These are phyloP conservation scores for Nycticebus coucang DNA, from an alignment of 2,113 vertebrate species.

Conservation along the genomic window DNA sequence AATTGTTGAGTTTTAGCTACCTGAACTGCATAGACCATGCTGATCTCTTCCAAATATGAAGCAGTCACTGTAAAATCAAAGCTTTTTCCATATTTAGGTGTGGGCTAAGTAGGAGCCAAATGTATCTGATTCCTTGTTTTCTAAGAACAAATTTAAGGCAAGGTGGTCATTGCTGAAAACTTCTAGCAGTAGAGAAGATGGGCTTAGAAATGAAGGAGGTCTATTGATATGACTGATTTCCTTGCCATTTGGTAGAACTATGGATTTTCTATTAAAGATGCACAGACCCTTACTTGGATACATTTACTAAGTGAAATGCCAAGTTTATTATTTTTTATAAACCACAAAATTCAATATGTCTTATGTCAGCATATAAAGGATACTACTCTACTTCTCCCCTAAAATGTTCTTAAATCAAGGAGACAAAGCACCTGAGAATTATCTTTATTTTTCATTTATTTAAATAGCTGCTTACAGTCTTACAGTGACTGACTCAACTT, in stretches of 20 bases:
- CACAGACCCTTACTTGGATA: not conserved
- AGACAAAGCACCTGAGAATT: not conserved
- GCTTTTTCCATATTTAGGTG: not conserved
- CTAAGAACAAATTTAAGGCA: not conserved
- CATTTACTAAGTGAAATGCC: constrained; percentile 49
- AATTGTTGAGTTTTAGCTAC: constrained; percentile 29
- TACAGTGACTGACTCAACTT: not conserved
- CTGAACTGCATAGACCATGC: not conserved
- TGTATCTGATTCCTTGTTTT: not conserved
- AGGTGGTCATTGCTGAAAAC: not conserved
- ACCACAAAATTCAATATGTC: not conserved
- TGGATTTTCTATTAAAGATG: constrained; percentile 46
- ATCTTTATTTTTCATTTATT: constrained; percentile 31
- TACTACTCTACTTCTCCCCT: not conserved
- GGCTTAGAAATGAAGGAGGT: constrained; percentile 23
- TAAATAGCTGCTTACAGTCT: not conserved
- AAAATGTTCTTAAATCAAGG: constrained; percentile 23
- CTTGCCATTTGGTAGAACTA: constrained; percentile 22
- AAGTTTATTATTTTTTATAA: constrained; percentile 42
- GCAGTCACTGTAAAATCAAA: constrained; percentile 35
- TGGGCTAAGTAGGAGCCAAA: constrained; percentile 1
- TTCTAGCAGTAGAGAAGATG: not conserved
- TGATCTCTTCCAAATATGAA: not conserved
- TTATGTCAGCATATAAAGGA: constrained; percentile 38
- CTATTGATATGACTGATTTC: constrained; percentile 43